Base-by-base conservation (phyloP, 2,113 vertebrate genomes). In the Leucopternis melanops region DNA sequence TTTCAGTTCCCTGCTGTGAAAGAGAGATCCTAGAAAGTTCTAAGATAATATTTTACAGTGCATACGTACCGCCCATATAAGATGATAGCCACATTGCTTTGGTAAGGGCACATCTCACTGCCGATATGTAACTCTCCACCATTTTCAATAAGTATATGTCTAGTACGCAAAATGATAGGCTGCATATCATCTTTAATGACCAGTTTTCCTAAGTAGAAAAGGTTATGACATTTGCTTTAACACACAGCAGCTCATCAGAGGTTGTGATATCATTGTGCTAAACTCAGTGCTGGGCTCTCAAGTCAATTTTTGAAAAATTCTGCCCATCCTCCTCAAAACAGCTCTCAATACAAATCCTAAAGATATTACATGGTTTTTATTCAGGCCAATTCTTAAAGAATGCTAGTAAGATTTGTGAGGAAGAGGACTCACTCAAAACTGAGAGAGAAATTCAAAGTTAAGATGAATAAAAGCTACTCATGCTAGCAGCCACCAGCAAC, bases 51-150 rank as follows among this genome's bases (percentile, higher is more conserved):
- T 86, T 84, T 74, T 11, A 13, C 18, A 2, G 0, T 36, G 31
- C 62, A 70, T 80, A 97, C 98, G 0, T 98, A 99, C 99, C 99
- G 98, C 97, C 99, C 99, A 34, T 99, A 99, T 25, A 99, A 94
- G 71, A 98, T 95, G 91, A 99, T 98, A 86, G 98, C 98, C 95
- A 99, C 98, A 83, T 98, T 98, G 92, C 99, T 98, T 95, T 98
- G 98, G 92, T 99, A 99, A n/a, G 99, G 99, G 96, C 99, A 99
- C 79, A 96, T 98, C 72, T 98, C 94, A 52, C 99, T 99, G 86
- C 99, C 99, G 4, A 99, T 98, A 78, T 99, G 98, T 42, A 99
- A 83, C 92, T 99, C 98, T 55, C 99, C 99, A 5, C 98, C 98
- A 32, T 98, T 97, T 72, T 99, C 99, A 31, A 99, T 98, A 70